Conservation (phyloP, 2,113 vertebrate genomes). For the Gambusia affinis region DNA sequence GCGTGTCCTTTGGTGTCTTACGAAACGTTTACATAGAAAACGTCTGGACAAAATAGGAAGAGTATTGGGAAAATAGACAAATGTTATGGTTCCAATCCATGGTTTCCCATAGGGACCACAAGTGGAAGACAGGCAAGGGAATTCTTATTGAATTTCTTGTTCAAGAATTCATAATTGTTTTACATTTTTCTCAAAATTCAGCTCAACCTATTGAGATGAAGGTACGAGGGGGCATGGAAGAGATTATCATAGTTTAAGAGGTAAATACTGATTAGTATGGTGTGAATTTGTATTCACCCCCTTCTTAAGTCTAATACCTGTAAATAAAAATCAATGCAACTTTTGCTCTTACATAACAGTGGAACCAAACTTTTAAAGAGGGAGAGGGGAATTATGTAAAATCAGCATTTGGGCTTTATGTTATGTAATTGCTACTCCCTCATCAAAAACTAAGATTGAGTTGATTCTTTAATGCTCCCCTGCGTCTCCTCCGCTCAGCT, state of each 20-base stretch:
- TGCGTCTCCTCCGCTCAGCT: too few relatives aligned
- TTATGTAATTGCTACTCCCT: too few relatives aligned
- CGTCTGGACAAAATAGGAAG: background rate
- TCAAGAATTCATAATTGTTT: too few relatives aligned
- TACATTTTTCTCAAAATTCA: background rate
- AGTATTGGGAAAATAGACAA: background rate
- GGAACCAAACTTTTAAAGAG: too few relatives aligned
- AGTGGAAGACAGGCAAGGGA: slow-evolving; percentile 24
- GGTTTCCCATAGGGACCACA: slow-evolving; percentile 36
- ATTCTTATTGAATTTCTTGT: slow-evolving; percentile 52
- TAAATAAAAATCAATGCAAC: background rate
- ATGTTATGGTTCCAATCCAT: slow-evolving; percentile 26
- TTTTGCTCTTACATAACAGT: background rate
- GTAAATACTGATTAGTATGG: background rate
- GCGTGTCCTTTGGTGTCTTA: background rate
- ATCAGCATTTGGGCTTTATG: too few relatives aligned
- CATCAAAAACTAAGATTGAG: too few relatives aligned
- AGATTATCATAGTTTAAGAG: too few relatives aligned
- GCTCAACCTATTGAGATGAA: background rate
- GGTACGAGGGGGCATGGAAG: background rate
- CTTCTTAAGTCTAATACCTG: background rate
- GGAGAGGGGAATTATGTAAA: too few relatives aligned
- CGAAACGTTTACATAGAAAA: background rate
- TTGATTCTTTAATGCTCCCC: too few relatives aligned
- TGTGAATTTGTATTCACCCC: background rate